A percentile compares a stretch with the other conserved stretches of the same genome.
Conservation (phyloP, 2,113 vertebrate genomes). For the Lophotis ruficrista region DNA sequence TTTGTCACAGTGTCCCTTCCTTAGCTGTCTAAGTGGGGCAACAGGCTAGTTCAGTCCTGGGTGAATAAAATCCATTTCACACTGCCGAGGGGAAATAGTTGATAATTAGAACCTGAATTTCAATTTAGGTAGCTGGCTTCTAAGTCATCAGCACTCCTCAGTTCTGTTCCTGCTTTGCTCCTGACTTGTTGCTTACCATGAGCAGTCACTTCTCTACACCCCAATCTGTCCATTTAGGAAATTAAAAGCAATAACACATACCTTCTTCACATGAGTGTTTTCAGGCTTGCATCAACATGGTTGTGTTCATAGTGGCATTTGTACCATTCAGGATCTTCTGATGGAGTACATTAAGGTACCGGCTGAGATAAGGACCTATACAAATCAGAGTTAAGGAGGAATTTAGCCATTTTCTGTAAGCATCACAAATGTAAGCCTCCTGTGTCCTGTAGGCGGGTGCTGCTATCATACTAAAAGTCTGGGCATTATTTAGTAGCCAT, state of each 20-base stretch:
- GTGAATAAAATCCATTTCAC: neutral
- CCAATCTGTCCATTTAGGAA: neutral
- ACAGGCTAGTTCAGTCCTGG: neutral
- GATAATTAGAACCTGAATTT: neutral
- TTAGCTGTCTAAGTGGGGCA: neutral
- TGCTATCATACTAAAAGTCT: neutral
- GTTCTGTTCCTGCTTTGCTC: neutral
- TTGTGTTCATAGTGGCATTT: neutral
- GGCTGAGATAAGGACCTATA: neutral
- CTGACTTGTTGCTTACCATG: neutral
- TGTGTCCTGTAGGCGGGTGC: neutral
- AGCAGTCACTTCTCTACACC: neutral
- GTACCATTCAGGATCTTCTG: neutral
- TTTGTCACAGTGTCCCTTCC: neutral
- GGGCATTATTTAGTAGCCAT: neutral
- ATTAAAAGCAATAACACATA: neutral
- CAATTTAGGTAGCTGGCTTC: neutral
- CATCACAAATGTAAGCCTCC: neutral
- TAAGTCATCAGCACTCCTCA: neutral
- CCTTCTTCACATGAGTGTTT: neutral
- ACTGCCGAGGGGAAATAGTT: neutral
- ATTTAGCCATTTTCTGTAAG: neutral
- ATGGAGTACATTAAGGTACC: neutral
- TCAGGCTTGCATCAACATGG: neutral
- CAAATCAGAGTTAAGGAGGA: neutral